phyloP scores from a whole-genome alignment of 2,113 vertebrate species.

The Neogobius melanostomus region DNA sequence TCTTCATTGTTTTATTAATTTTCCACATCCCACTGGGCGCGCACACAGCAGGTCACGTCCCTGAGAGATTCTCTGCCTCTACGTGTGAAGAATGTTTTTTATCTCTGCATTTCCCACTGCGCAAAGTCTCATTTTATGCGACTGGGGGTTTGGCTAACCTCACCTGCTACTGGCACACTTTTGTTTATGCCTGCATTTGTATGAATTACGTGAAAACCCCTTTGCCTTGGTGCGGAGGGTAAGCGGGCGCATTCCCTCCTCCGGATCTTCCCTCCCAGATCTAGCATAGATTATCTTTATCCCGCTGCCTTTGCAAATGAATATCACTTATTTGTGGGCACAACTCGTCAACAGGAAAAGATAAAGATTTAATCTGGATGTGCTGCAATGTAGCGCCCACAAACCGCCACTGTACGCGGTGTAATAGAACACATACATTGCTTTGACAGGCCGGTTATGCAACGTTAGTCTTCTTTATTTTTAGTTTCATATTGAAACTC shows the following conservation, averaged over 20 bases:
- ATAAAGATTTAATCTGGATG: conserved; percentile 24
- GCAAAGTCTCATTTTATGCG: conserved; percentile 31
- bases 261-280: background rate
- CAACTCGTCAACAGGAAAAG: conserved; percentile 25
- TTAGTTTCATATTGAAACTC: conserved; percentile 7
- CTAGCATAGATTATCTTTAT: conserved; percentile 32
- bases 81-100: conserved; percentile 24
- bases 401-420: conserved; percentile 17
- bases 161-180: conserved; percentile 15
- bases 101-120: conserved; percentile 24
- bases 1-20: conserved; percentile 36
- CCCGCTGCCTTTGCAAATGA: conserved; percentile 29
- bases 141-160: conserved; percentile 17
- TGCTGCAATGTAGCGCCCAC: conserved; percentile 21
- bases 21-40: conserved; percentile 26
- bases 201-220: conserved; percentile 26
- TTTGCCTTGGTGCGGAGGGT: conserved; percentile 3
- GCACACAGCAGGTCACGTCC: conserved; percentile 22
- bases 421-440: conserved; percentile 50
- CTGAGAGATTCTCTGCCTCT: conserved; percentile 15
- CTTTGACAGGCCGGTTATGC: conserved; percentile 42
- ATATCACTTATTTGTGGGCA: conserved; percentile 37
- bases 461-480: conserved; percentile 29
- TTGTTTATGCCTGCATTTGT: conserved; percentile 25
- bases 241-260: conserved; percentile 2